Base-by-base conservation (phyloP, 2,113 vertebrate genomes). In the Pelvicachromis taeniatus region DNA sequence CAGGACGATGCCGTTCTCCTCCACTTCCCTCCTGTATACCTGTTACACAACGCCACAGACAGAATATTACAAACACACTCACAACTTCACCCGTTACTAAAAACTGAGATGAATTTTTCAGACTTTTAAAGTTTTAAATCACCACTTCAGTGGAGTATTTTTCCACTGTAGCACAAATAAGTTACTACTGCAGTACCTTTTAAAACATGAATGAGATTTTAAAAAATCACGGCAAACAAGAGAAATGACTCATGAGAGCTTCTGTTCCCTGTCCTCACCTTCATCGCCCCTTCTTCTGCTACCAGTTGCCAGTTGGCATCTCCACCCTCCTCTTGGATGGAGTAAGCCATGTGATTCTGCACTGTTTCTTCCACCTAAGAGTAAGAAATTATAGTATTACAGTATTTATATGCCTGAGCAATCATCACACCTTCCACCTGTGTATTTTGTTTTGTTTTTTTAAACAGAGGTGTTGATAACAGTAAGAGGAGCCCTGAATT, bases 271-370 rank as follows among this genome's bases (percentile, higher is more conserved):
- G 4, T 12, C 6, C 81, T 96, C 96, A 98, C 99, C 97, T 99
- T 99, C 97, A 99, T 99, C 93, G 99, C 99, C 81, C 98, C 99
- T 95, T 99, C 99, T 96, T 99, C 99, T 88, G 99, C 97, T 61
- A 99, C 97, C 91, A 99, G 94, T 82, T 99, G 98, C 99, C 99
- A 99, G 93, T 99, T 99, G 42, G 99, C 99, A 96, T 99, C 99
- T 58, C 99, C 99, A 29, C 98, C 99, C 86, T 99, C 96, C 88
- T 99, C 99, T 93, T 99, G 99, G 88, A 99, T 96, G 11, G 98
- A 99, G 8, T 99, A 99, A 0, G 97, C 97, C 97, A 99, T 98
- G 73, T 99, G 99, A 93, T 98, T 99, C 90, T 97, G 96, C 86
- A 99, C 97, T 96, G 97, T 97, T 90, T 99, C 98, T 94, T 99